Conservation (phyloP, 64 coral and sea anemone species). For the Trachythela sp. region DNA sequence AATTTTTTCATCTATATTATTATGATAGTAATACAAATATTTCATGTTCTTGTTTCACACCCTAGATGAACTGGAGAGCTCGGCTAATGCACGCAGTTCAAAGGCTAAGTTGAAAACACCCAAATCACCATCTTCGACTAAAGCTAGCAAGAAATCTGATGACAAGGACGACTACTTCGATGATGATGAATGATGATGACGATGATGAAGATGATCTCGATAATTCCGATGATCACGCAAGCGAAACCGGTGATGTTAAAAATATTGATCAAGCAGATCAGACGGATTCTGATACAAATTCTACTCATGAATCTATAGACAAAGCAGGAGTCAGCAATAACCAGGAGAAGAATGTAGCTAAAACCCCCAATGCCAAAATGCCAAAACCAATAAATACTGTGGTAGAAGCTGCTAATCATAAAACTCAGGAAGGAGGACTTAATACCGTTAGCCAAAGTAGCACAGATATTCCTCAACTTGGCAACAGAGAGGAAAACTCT, state of each 20-base stretch:
- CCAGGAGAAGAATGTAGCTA: not conserved
- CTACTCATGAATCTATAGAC: too few species aligned
- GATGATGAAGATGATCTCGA: not conserved
- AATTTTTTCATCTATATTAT: too few species aligned
- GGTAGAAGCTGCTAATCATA: too few species aligned
- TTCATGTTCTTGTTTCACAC: not conserved
- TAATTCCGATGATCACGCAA: not conserved
- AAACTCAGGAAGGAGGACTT: too few species aligned
- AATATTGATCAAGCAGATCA: not conserved
- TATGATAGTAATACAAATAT: too few species aligned
- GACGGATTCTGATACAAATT: too few species aligned
- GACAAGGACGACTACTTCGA: not conserved
- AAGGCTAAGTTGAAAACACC: not conserved
- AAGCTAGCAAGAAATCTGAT: not conserved
- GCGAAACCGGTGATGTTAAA: not conserved
- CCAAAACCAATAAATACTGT: too few species aligned
- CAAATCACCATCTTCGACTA: not conserved
- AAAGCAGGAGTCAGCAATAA: too few species aligned
- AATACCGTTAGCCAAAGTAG: too few species aligned
- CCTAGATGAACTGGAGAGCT: not conserved
- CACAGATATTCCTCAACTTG: too few species aligned
- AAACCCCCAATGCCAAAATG: too few species aligned
- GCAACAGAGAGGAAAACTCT: too few species aligned
- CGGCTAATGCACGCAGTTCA: not conserved
- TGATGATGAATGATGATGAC: slow-evolving; percentile 4